phyloP scores from a whole-genome alignment of 1,140 invertebrate genomes.

The Anastrepha obliqua region DNA sequence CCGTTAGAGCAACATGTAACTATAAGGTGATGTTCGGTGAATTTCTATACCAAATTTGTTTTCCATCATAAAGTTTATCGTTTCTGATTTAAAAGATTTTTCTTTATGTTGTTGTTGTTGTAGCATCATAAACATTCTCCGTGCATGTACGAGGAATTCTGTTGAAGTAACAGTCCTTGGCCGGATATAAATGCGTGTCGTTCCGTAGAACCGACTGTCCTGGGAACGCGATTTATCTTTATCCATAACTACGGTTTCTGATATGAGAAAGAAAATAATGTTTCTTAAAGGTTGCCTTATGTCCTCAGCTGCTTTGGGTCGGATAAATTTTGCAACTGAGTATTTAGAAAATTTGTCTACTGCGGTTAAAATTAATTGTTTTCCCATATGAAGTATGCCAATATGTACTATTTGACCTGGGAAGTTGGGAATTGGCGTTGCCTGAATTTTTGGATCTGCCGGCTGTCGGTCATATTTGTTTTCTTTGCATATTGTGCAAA shows the following conservation, averaged over 20 bases:
- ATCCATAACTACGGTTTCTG: neutral
- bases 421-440: neutral
- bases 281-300: neutral
- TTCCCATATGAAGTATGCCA: neutral
- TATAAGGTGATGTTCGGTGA: too few species aligned
- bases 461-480: conserved; percentile 1
- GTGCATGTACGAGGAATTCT: too few species aligned
- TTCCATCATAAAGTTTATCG: neutral
- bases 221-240: neutral
- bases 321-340: conserved; percentile 4
- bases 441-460: neutral
- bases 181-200: too few species aligned
- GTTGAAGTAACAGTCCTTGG: too few species aligned
- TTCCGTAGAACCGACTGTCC: too few species aligned
- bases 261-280: neutral
- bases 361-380: neutral
- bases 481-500: neutral
- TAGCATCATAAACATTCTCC: too few species aligned
- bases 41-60: neutral
- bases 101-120: too few species aligned
- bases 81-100: neutral
- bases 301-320: neutral
- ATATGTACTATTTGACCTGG: neutral
- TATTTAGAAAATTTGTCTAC: neutral
- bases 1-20: too few species aligned